Evolutionary conservation across 2,797 vertebrate genomes (phyloP).

Genomic region (Clarias platycephalus): DNA sequence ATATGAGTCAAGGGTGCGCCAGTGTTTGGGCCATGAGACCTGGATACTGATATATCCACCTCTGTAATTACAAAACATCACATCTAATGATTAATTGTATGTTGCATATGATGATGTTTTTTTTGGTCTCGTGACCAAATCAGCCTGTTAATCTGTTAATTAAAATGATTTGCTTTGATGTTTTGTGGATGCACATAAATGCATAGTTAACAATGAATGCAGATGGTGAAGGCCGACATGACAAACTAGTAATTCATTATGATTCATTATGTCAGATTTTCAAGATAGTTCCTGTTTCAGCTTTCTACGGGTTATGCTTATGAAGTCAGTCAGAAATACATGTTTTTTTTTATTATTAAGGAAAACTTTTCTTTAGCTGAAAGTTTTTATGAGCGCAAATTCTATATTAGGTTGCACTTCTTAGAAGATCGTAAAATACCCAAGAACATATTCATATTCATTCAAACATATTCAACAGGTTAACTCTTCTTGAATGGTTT

Average conservation of each 20-base stretch:
- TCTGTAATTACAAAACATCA: neutral
- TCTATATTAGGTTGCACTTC: neutral
- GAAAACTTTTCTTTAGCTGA: neutral
- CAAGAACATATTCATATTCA: neutral
- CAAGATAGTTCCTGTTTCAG: neutral
- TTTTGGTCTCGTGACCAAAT: neutral
- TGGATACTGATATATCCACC: neutral
- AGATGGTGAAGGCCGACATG: neutral
- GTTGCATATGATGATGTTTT: neutral
- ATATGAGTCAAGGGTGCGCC: neutral
- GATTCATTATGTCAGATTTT: slow-evolving; percentile 1
- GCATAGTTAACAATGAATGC: neutral
- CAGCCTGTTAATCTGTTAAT: neutral
- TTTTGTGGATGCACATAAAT: neutral
- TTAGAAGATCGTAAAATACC: neutral
- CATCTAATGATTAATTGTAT: neutral
- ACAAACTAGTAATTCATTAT: neutral
- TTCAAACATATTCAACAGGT: neutral
- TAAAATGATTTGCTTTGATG: neutral
- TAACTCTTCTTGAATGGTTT: neutral
- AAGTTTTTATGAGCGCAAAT: neutral
- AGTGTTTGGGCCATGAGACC: neutral
- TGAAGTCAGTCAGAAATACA: neutral
- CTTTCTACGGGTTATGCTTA: neutral
- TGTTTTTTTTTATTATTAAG: neutral